phyloP scores from a whole-genome alignment of 1,140 invertebrate genomes.

The Camponotus pennsylvanicus region DNA sequence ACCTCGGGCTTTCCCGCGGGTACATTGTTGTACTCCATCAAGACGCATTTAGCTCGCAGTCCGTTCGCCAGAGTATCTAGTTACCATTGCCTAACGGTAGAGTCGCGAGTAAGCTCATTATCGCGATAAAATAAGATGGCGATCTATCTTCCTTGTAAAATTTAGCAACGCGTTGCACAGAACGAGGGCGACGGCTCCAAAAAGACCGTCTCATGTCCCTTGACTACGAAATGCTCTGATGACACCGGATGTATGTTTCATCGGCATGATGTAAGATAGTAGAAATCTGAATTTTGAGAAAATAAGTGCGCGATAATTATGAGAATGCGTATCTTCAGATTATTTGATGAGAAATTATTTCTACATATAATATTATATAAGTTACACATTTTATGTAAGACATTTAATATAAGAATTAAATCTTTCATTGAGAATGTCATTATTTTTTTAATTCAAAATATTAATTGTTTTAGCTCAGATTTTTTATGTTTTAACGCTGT shows the following conservation, averaged over 20 bases:
- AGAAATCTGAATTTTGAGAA: background rate
- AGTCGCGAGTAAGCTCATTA: constrained; percentile 37
- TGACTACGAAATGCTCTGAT: background rate
- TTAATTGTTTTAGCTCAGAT: background rate
- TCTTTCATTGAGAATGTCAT: background rate
- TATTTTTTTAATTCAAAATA: background rate
- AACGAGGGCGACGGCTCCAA: background rate
- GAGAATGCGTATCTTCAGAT: background rate
- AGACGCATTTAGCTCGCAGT: constrained; percentile 29
- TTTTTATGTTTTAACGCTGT: background rate
- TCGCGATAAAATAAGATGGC: constrained; percentile 37
- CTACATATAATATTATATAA: too few species aligned
- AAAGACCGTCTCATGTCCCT: background rate
- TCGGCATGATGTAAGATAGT: background rate
- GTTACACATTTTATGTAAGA: background rate
- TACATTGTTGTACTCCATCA: constrained; percentile 34
- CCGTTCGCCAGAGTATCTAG: constrained; percentile 23
- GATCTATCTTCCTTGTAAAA: constrained; percentile 17
- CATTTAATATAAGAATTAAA: background rate
- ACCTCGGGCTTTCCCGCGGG: constrained; percentile 7
- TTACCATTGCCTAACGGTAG: constrained; percentile 27
- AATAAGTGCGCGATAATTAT: background rate
- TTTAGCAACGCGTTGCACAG: constrained; percentile 7
- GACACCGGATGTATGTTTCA: background rate
- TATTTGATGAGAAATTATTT: background rate